These are phyloP conservation scores for Oreochromis aureus DNA, from an alignment of 2,113 vertebrate species.

Conservation along the genomic window DNA sequence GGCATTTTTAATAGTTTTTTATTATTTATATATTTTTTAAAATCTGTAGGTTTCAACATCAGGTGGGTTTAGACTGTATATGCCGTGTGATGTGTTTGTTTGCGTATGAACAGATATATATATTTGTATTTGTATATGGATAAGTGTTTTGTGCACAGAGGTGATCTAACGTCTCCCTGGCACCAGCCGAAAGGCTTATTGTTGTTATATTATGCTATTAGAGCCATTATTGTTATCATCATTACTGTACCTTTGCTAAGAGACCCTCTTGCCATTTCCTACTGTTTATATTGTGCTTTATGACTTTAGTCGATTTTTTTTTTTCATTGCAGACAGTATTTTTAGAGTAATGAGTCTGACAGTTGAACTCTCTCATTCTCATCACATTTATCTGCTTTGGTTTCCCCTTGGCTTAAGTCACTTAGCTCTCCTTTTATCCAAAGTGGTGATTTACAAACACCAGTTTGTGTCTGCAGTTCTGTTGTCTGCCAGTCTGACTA, in stretches of 20 bases:
- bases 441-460: slow-evolving; percentile 70
- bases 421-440: slow-evolving; percentile 58
- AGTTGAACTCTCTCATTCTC: slow-evolving; percentile 29
- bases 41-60: background rate
- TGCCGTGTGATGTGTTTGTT: background rate
- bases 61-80: background rate
- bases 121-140: background rate
- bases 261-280: background rate
- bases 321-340: slow-evolving; percentile 24
- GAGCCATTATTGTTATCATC: slow-evolving; percentile 36
- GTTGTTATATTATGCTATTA: slow-evolving; percentile 29
- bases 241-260: slow-evolving; percentile 15
- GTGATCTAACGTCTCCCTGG: slow-evolving; percentile 20
- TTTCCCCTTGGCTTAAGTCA: slow-evolving; percentile 38
- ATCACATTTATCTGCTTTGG: slow-evolving; percentile 32
- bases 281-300: slow-evolving; percentile 8
- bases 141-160: background rate
- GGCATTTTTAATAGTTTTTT: background rate
- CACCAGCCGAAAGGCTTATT: background rate
- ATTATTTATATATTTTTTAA: background rate
- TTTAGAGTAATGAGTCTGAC: slow-evolving; percentile 29
- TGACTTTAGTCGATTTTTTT: background rate
- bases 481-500: slow-evolving; percentile 47
- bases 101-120: background rate
- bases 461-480: slow-evolving; percentile 52